Base-by-base conservation (phyloP, 2,888 invertebrate species). In the Dasypolia templi region DNA sequence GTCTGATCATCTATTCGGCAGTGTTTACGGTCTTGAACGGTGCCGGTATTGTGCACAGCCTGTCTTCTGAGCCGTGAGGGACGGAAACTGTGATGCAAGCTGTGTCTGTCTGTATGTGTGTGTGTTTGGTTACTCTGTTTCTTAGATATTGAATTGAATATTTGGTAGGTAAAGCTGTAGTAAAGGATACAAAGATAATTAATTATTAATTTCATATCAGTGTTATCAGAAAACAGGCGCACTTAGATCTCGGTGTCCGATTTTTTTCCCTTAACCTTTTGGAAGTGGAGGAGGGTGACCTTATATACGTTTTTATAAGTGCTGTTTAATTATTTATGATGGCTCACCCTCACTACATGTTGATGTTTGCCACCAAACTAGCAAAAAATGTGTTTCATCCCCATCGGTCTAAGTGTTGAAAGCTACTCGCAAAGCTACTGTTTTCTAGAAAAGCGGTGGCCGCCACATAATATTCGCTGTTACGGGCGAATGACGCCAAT, bases 11-110 rank as follows among this genome's bases (percentile, higher is more conserved):
- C 71, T 63, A 77, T 80, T 42, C 73, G 39, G 32, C 35, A 42
- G 46, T 75, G 72, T 84, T 81, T 79, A 81, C 72, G 68, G 72
- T 75, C 53, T 72, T 74, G 72, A 77, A 42, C 75, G 46, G 58
- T 56, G 51, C n/a, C 32, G 14, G 58, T 44, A 75, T 77, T 76
- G 79, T 75, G 63, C 35, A 61, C 32, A 69, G 46, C 53, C 35
- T 78, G 66, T 72, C 29, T 72, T 32, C 32, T 63, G 65, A 66
- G 72, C 78, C 76, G 81, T 79, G 55, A 85, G 67, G 42, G 67
- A 76, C 68, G 53, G 55, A 35, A n/a, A 6, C 35, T 56, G 53
- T 32, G 62, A 53, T 44, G 56, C 64, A 68, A 71, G 67, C 63
- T 68, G 72, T 67, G 49, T 62, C 22, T n/a, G 56, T n/a, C 44